Base-by-base conservation (phyloP, 2,113 vertebrate species). In the Misgurnus mizolepis region DNA sequence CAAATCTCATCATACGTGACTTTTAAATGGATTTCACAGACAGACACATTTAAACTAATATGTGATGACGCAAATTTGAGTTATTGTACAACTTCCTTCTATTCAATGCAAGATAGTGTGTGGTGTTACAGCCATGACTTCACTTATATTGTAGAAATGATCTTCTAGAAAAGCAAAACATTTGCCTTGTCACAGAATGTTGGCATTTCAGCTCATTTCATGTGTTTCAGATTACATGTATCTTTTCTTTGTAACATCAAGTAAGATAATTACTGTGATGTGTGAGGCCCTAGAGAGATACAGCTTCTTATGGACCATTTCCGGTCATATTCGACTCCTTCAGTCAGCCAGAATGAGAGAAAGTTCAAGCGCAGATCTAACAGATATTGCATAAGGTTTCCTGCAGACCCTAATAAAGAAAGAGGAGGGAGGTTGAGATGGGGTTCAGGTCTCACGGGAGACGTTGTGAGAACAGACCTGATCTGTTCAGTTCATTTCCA, bases 401-500 rank as follows among this genome's bases (percentile, higher is more conserved):
- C 88, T 67, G 68, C 73, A 86, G 74, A 79, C 55, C 61, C 56
- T 78, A 76, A 67, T 39, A 75, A 73, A 76, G 45, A 81, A 73
- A 74, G 62, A 75, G 56, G 40, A 50, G 17, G 55, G 80, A 79
- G 80, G 76, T 50, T 72, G 84, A 17, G 50, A 41, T 34, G 34
- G 12, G 60, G 77, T 39, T 47, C 56, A 69, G 68, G 34, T 45
- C 74, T 68, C 27, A 14, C 10, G 39, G 55, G 0, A 41, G 76
- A 85, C 70, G 71, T 58, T 61, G 71, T 86, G 82, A 82, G 74
- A 83, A 78, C 72, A 82, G 82, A 77, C 86, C 73, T 67, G 86
- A 85, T 87, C 85, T 78, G 68, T 68, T 85, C 76, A 86, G 85
- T 86, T 80, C 85, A 47, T 88, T 89, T 89, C 85, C 6, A 3